Evolutionary conservation across 2,797 vertebrate species (phyloP), one percentile per base, ranked within the genome.

Genomic region (Sebastolobus altivelis): DNA sequence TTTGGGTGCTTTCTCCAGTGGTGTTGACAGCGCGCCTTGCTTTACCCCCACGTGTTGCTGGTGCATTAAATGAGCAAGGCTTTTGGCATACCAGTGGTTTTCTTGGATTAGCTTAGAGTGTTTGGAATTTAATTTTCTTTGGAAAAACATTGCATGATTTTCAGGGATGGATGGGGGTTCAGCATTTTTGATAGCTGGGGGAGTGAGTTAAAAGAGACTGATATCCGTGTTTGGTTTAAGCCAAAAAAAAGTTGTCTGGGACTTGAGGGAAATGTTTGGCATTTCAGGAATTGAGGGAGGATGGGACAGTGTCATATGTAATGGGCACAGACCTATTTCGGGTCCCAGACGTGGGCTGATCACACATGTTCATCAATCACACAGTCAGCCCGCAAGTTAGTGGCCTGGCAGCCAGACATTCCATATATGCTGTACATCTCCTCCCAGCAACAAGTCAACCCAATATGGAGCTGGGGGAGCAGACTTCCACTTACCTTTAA

Each of bases 281-380:
- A 92, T 94, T 85, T 86, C 12, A 82, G 76, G 79, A 92, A 82
- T 77, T 89, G 77, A 72, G 38, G 79, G 82, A 86, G 77, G 79
- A 89, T 78, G 80, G 35, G 56, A 83, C 81, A 72, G 75, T 46
- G 76, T 86, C 82, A n/a, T 75, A 81, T 84, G 75, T 70, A 72
- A 80, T 77, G 65, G 59, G 38, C 9, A 37, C 60, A 61, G 60
- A 70, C 43, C 88, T 94, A 82, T 93, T 94, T 91, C 18, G 29
- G 76, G 80, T 76, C 67, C 22, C 25, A 68, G 73, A 85, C 43
- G 31, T 73, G 43, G 72, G 38, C 59, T 62, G 71, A 83, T 83
- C 71, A 65, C 55, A 65, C 66, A 66, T 74, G 55, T 80, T 87
- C 87, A 89, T 90, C 37, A 86, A 88, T 91, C 89, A 83, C 72